Percentiles rank a stretch among this genome's conserved stretches.
phyloP scores from a whole-genome alignment of 2,113 vertebrate genomes.

The Myrmecobius fasciatus region DNA sequence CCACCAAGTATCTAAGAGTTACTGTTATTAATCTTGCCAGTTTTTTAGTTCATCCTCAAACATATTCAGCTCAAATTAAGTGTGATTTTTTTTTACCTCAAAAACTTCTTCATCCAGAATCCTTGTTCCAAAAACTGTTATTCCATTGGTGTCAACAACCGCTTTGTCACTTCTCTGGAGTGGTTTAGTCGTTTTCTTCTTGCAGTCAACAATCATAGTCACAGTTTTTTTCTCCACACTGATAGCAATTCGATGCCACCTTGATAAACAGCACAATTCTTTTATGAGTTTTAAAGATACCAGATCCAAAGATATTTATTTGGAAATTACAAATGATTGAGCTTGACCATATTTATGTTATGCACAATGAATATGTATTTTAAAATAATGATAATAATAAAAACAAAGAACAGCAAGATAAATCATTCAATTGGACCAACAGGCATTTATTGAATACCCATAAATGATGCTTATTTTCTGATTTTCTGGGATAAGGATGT shows the following conservation, averaged over 20 bases:
- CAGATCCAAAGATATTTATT: conserved; percentile 27
- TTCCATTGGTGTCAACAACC: conserved; percentile 91
- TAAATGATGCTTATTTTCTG: neutral
- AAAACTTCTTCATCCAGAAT: conserved; percentile 95
- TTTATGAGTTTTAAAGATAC: conserved; percentile 22
- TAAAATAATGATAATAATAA: neutral
- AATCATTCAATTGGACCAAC: neutral
- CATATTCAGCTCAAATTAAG: neutral
- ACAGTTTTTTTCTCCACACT: conserved; percentile 97
- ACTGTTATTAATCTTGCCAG: neutral
- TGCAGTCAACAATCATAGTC: conserved; percentile 98
- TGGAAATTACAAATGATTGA: neutral
- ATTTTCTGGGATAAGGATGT: neutral
- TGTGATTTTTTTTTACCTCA: conserved; percentile 87
- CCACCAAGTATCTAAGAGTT: neutral
- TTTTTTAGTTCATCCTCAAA: neutral
- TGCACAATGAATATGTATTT: neutral
- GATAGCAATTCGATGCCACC: conserved; percentile 98
- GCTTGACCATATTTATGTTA: neutral
- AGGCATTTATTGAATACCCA: neutral
- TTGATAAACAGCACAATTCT: conserved; percentile 73
- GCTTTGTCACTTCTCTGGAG: conserved; percentile 91
- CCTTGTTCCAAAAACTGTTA: conserved; percentile 95
- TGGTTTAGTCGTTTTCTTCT: conserved; percentile 92
- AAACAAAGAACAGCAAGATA: neutral